Base-by-base conservation (phyloP, 1,140 invertebrate species). In the Drosophila azteca region DNA sequence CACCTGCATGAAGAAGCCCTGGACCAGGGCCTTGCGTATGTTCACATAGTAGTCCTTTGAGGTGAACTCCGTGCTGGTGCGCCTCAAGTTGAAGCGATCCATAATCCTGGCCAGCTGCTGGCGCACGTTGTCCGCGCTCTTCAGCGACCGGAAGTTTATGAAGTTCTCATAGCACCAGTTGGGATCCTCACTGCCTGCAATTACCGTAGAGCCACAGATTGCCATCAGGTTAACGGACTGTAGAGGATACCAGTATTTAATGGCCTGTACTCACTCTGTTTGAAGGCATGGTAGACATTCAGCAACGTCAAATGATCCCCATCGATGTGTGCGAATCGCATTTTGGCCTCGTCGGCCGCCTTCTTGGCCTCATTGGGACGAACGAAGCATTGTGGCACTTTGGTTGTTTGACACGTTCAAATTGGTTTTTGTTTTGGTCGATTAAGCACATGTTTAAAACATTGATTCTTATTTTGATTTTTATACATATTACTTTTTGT, bases 131-230 rank as follows among this genome's bases (percentile, higher is more conserved):
- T 95, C 94, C 0, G 94, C 94, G 0, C 94, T 99, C 92, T 99
- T 99, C 26, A 99, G 92, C 3, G 98, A 99, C 75, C 99, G 95
- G 92, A 98, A 99, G 93, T 99, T 99, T 55, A 99, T 96, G 91
- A 99, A 99, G 93, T 99, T 99, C 88, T 99, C 98, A 82, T 99
- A 99, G 92, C 98, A 99, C 99, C 99, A 99, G 97, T 93, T 92
- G 26, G 89, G 77, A 79, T 92, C 90, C 77, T 89, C 84, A 60
- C 62, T 82, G 94, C 96, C 96, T 93, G 2, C 3, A 63, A 66
- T 31, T 9, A 31, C 8, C 31, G 3, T 9, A 9, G 2, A 31
- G 0, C 0, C 6, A 24, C 6, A 39, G 35, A 13, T 13, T 13
- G 35, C 11, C 3, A 11, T 4, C 1, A 39, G 9, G 11, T 1